Percentiles rank a stretch among this genome's conserved stretches.
Evolutionary conservation across 2,888 invertebrate genomes (phyloP).

Genomic region (Notodonta dromedarius): DNA sequence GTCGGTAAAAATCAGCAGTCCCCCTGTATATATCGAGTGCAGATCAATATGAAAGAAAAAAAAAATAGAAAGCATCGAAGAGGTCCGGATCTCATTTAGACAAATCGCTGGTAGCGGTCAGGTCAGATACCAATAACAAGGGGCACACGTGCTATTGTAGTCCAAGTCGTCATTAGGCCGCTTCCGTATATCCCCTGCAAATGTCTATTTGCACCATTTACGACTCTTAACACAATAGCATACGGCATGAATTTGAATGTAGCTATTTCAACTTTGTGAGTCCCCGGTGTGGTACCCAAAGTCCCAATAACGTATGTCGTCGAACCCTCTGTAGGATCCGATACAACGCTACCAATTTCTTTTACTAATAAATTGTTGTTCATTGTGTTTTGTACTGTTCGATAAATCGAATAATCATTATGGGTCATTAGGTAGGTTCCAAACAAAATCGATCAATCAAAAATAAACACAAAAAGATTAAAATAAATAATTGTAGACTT

Average conservation of each 20-base stretch:
- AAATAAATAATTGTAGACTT: too few species aligned
- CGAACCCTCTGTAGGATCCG: slow-evolving; percentile 51
- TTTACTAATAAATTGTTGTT: slow-evolving; percentile 60
- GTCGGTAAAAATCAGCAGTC: slow-evolving; percentile 31
- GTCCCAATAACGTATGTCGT: slow-evolving; percentile 67
- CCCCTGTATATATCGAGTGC: slow-evolving; percentile 43
- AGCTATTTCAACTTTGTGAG: slow-evolving; percentile 38
- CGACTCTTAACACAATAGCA: slow-evolving; percentile 49
- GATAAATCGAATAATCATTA: not conserved
- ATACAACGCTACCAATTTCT: slow-evolving; percentile 65
- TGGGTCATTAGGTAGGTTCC: not conserved
- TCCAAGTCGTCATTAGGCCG: slow-evolving; percentile 79
- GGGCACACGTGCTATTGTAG: slow-evolving; percentile 79
- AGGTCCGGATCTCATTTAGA: slow-evolving; percentile 83
- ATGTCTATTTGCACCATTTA: slow-evolving; percentile 38
- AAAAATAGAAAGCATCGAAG: slow-evolving; percentile 70
- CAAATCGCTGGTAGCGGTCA: slow-evolving; percentile 83
- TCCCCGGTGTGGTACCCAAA: slow-evolving; percentile 51
- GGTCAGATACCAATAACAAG: slow-evolving; percentile 83
- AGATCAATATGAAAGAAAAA: slow-evolving; percentile 53
- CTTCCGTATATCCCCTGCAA: slow-evolving; percentile 64
- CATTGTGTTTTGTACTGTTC: slow-evolving; percentile 33
- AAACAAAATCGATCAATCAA: not conserved
- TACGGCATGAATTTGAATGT: slow-evolving; percentile 42
- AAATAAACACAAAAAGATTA: too few species aligned